Evolutionary conservation across 2,888 invertebrate species (phyloP).

Genomic region (Julus scandinavius): DNA sequence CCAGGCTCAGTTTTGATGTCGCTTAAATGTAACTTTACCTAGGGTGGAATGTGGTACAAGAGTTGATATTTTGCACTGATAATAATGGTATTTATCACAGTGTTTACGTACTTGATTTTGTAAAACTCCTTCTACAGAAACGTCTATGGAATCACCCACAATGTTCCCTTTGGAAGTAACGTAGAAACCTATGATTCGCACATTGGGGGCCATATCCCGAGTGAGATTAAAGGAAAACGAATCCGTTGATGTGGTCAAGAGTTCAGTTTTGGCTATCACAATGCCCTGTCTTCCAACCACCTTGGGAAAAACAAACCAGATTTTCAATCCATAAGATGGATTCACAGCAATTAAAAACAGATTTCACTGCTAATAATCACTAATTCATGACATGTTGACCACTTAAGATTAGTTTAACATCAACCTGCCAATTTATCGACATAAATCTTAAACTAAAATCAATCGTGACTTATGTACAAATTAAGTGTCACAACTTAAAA

Average conservation of each 20-base stretch:
- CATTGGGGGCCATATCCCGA: conserved; percentile 20
- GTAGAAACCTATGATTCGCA: neutral
- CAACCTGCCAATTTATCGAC: too few relatives aligned
- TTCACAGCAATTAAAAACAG: too few relatives aligned
- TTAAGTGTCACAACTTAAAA: too few relatives aligned
- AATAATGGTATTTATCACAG: too few relatives aligned
- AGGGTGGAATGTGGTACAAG: neutral
- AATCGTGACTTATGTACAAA: too few relatives aligned
- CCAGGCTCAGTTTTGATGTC: neutral
- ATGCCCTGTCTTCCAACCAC: conserved; percentile 27
- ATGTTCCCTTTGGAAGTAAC: conserved; percentile 12
- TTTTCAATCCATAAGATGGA: neutral
- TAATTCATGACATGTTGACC: too few relatives aligned
- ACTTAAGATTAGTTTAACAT: too few relatives aligned
- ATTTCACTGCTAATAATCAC: too few relatives aligned
- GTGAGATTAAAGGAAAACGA: neutral
- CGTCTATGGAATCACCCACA: conserved; percentile 39
- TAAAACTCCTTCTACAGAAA: conserved; percentile 14
- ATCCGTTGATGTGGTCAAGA: neutral
- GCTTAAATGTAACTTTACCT: conserved; percentile 3
- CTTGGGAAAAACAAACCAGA: neutral
- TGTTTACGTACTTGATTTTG: neutral
- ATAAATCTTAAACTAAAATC: too few relatives aligned
- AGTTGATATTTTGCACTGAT: too few relatives aligned
- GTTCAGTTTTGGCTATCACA: neutral